phyloP scores from a whole-genome alignment of 2,797 vertebrate species.

The Chrysocyon brachyurus region DNA sequence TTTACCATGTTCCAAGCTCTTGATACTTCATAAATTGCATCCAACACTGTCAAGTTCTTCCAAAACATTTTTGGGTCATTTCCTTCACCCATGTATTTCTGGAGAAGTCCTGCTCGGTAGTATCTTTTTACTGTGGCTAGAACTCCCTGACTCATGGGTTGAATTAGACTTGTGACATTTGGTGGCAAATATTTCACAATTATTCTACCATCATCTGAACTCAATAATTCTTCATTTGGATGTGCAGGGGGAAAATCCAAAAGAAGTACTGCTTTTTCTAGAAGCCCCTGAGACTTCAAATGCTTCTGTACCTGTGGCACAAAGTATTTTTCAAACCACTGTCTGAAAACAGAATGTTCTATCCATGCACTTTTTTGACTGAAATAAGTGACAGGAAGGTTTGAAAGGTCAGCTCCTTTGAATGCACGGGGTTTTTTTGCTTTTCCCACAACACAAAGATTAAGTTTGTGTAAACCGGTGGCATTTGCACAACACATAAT shows the following conservation, averaged over 20 bases:
- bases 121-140: constrained; percentile 77
- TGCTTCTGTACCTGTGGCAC: constrained; percentile 84
- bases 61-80: constrained; percentile 82
- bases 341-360: constrained; percentile 80
- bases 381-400: constrained; percentile 83
- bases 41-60: constrained; percentile 85
- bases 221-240: constrained; percentile 76
- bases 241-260: constrained; percentile 79
- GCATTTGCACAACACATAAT: constrained; percentile 85
- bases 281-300: constrained; percentile 81
- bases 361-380: constrained; percentile 85
- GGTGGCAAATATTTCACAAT: constrained; percentile 75
- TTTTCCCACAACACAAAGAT: constrained; percentile 84
- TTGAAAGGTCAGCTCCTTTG: constrained; percentile 81
- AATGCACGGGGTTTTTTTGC: constrained; percentile 83
- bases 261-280: constrained; percentile 82
- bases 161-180: constrained; percentile 78
- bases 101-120: constrained; percentile 79
- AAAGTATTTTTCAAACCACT: constrained; percentile 84
- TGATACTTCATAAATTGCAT: constrained; percentile 83
- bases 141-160: constrained; percentile 78
- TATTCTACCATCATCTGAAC: constrained; percentile 78
- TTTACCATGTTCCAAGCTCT: constrained; percentile 84
- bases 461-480: constrained; percentile 84
- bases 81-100: constrained; percentile 82